phyloP scores from a whole-genome alignment of 2,113 vertebrate species.

The Empidonax traillii region DNA sequence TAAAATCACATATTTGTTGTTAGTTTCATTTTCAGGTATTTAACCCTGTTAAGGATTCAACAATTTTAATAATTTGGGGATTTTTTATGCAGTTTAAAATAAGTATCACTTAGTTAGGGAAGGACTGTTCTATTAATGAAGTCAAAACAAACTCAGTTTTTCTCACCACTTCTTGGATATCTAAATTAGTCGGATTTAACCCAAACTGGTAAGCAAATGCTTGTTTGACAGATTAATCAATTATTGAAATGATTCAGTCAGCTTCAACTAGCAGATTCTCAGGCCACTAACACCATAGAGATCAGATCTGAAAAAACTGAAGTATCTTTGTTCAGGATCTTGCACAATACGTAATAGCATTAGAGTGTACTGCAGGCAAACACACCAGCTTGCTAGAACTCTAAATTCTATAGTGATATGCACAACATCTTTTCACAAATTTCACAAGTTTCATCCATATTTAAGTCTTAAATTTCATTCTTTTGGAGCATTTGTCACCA shows the following conservation, averaged over 20 bases:
- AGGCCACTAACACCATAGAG: not conserved
- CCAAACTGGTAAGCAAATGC: not conserved
- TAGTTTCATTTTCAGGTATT: not conserved
- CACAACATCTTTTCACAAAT: not conserved
- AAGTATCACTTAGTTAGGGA: not conserved
- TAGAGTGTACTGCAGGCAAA: not conserved
- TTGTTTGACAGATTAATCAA: not conserved
- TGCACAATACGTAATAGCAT: not conserved
- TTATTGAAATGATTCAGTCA: not conserved
- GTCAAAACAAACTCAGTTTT: not conserved
- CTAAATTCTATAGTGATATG: not conserved
- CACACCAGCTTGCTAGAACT: not conserved
- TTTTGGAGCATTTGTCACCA: not conserved
- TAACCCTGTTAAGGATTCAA: not conserved
- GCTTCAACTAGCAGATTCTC: not conserved
- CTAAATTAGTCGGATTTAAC: not conserved
- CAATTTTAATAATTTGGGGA: not conserved
- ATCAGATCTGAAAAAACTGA: not conserved
- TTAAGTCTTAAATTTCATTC: not conserved
- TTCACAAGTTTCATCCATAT: not conserved
- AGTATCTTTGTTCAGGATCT: not conserved
- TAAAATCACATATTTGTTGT: not conserved
- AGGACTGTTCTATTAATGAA: not conserved
- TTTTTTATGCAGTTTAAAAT: not conserved
- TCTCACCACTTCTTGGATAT: not conserved